Conservation (phyloP, 2,888 invertebrate species). For the Drepana falcataria region DNA sequence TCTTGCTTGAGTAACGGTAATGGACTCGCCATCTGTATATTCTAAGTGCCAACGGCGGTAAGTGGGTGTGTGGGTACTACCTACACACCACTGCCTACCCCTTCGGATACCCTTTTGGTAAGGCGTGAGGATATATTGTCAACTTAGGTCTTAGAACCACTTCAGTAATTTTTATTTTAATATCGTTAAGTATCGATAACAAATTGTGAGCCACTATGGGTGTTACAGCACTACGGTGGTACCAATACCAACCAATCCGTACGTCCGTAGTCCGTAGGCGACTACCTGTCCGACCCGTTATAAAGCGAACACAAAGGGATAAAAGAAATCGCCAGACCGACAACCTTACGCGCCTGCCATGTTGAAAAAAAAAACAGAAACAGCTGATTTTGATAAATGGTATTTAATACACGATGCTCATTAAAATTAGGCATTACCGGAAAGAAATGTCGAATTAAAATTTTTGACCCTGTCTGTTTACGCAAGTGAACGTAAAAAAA, state of each 20-base stretch:
- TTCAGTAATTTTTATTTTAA: too few relatives aligned
- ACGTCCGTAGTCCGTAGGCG: not conserved
- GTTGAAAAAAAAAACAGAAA: conserved; percentile 6
- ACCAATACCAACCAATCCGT: conserved; percentile 16
- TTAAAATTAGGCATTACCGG: not conserved
- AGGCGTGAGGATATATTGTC: too few relatives aligned
- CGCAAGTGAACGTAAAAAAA: conserved; percentile 7
- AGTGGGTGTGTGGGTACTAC: too few relatives aligned
- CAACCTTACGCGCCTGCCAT: conserved; percentile 2
- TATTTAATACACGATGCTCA: not conserved
- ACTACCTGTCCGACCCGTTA: conserved; percentile 38
- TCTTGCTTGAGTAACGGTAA: too few relatives aligned
- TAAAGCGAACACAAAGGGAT: conserved; percentile 14
- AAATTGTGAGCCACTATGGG: too few relatives aligned
- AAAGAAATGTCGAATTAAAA: too few relatives aligned
- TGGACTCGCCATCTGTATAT: too few relatives aligned
- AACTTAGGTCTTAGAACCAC: too few relatives aligned
- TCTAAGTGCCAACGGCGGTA: too few relatives aligned
- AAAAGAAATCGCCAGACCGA: conserved; percentile 16
- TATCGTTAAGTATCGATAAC: conserved; percentile 2
- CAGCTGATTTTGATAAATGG: conserved; percentile 24
- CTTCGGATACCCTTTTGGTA: too few relatives aligned
- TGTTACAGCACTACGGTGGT: too few relatives aligned
- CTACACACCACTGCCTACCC: too few relatives aligned
- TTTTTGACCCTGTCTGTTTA: conserved; percentile 3